Conservation (phyloP, 2,797 vertebrate genomes). For the Corythornis leucogaster region DNA sequence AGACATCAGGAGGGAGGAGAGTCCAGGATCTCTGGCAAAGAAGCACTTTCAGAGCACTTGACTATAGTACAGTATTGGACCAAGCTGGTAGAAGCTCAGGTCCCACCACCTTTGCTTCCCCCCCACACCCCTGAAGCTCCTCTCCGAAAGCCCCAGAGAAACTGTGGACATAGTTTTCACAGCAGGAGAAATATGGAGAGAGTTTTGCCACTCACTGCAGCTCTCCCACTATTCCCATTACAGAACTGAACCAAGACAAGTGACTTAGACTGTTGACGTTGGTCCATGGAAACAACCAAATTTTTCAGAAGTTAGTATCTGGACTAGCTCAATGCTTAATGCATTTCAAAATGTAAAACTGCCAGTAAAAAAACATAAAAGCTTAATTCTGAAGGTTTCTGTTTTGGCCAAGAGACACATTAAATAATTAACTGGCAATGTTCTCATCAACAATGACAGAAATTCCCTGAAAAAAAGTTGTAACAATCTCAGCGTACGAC, state of each 20-base stretch:
- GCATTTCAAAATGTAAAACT: not conserved
- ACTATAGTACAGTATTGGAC: accelerated
- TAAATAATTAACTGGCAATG: not conserved
- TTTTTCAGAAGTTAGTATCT: not conserved
- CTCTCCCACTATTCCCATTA: not conserved
- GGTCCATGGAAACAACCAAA: not conserved
- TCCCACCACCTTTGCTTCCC: not conserved
- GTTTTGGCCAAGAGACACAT: not conserved
- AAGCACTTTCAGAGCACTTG: not conserved
- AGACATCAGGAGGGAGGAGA: not conserved
- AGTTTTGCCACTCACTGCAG: not conserved
- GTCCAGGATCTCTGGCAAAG: not conserved
- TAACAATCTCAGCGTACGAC: not conserved
- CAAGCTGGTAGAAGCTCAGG: not conserved
- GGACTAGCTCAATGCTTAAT: not conserved
- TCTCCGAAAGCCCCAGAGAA: not conserved
- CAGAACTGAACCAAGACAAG: not conserved
- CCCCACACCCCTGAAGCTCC: not conserved
- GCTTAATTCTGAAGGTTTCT: not conserved
- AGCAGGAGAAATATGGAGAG: not conserved
- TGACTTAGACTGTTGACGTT: not conserved
- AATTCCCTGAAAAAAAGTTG: not conserved
- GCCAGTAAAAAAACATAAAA: not conserved
- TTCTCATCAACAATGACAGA: not conserved
- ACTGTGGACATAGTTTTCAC: not conserved